Percentiles rank a stretch among this genome's conserved stretches.
Evolutionary conservation across 2,113 vertebrate genomes (phyloP).

Genomic region (Solea solea): DNA sequence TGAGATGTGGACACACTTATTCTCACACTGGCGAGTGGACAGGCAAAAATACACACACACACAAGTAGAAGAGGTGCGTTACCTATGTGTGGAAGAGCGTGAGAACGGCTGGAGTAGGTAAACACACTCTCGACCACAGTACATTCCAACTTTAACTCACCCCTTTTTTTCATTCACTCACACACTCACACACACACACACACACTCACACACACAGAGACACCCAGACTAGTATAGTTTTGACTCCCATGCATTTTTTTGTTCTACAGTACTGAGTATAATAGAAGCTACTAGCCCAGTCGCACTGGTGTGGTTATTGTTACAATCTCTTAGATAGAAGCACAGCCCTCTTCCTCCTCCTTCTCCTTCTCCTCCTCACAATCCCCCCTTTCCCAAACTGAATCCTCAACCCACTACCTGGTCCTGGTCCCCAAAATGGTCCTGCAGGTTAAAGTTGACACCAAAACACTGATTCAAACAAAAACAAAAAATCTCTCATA

Average conservation of each 20-base stretch:
- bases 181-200: slow-evolving; percentile 26
- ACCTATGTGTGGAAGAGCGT: slow-evolving; percentile 76
- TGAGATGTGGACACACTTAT: slow-evolving; percentile 48
- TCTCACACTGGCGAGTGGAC: slow-evolving; percentile 35
- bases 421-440: slow-evolving; percentile 21
- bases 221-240: slow-evolving; percentile 75
- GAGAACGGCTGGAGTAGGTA: slow-evolving; percentile 71
- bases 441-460: slow-evolving; percentile 37
- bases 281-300: slow-evolving; percentile 82
- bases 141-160: slow-evolving; percentile 72
- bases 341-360: slow-evolving; percentile 46
- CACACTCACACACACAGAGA: slow-evolving; percentile 51
- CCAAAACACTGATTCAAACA: slow-evolving; percentile 29
- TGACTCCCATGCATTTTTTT: slow-evolving; percentile 79
- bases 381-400: neutral
- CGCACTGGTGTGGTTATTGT: slow-evolving; percentile 81
- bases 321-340: slow-evolving; percentile 84
- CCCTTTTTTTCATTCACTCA: slow-evolving; percentile 49
- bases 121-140: slow-evolving; percentile 76
- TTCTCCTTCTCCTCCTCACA: slow-evolving; percentile 3
- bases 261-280: slow-evolving; percentile 82
- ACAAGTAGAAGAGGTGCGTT: slow-evolving; percentile 67
- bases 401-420: slow-evolving; percentile 12
- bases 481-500: neutral
- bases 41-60: slow-evolving; percentile 61